Percentiles rank a stretch among this genome's conserved stretches.
These are phyloP conservation scores for Magallana ariakensis DNA, from an alignment of 1,140 invertebrate species.

Conservation along the genomic window DNA sequence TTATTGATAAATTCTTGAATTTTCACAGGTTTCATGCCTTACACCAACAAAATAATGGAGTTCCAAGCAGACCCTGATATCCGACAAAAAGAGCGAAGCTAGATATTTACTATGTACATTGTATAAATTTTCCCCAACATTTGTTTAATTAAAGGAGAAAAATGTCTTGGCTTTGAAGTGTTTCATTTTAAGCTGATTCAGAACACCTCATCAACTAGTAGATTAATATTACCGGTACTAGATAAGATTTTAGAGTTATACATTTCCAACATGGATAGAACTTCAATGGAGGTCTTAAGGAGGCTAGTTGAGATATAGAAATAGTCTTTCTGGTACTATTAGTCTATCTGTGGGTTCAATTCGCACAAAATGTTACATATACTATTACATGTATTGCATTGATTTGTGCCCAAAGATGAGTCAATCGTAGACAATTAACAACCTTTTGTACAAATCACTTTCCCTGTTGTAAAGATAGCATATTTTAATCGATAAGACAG, in stretches of 20 bases:
- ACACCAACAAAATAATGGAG: neutral
- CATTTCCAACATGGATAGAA: neutral
- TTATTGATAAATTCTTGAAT: too few species aligned
- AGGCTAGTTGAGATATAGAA: neutral
- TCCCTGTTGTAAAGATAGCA: too few species aligned
- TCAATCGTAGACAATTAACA: too few species aligned
- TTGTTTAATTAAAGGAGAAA: neutral
- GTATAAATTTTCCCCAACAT: neutral
- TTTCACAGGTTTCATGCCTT: conserved; percentile 25
- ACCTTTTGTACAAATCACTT: too few species aligned
- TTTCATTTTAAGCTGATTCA: neutral
- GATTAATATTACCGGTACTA: neutral
- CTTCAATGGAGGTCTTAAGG: neutral
- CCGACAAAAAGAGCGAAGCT: neutral
- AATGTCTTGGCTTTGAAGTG: neutral
- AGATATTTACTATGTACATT: neutral
- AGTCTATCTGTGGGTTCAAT: too few species aligned
- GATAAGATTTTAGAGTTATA: neutral
- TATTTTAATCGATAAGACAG: too few species aligned
- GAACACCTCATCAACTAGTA: neutral
- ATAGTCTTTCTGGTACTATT: too few species aligned
- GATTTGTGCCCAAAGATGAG: too few species aligned
- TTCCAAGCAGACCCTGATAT: conserved; percentile 8
- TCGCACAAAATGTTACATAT: too few species aligned
- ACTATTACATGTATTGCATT: too few species aligned